phyloP scores from a whole-genome alignment of 2,113 vertebrate species.

The Desmodus rotundus region DNA sequence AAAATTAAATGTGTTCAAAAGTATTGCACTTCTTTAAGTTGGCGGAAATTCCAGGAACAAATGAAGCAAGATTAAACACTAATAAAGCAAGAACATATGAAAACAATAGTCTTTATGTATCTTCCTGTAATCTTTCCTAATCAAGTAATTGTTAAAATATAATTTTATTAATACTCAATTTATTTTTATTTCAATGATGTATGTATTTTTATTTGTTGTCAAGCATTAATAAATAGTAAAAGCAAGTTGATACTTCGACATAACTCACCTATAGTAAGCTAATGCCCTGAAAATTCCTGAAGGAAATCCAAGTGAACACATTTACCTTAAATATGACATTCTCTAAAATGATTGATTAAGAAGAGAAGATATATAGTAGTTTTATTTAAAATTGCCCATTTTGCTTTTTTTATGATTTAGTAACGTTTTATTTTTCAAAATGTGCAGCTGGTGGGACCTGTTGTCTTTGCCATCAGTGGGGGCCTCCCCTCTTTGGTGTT shows the following conservation, averaged over 20 bases:
- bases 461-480: no score
- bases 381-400: not conserved
- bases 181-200: not conserved
- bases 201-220: not conserved
- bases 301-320: not conserved
- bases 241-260: not conserved
- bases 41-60: not conserved
- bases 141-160: not conserved
- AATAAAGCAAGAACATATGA: not conserved
- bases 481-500: no score
- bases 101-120: not conserved
- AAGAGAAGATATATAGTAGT: not conserved
- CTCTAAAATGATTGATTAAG: not conserved
- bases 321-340: not conserved
- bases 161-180: not conserved
- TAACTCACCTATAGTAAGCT: not conserved
- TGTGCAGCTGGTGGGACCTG: no score
- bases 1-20: not conserved
- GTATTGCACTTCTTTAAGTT: not conserved
- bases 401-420: not conserved
- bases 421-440: no score
- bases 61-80: not conserved
- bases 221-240: not conserved
- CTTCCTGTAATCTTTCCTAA: not conserved
- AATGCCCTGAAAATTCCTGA: not conserved